These are phyloP conservation scores for Phataginus tricuspis DNA, from an alignment of 2,797 vertebrate species.

Conservation along the genomic window DNA sequence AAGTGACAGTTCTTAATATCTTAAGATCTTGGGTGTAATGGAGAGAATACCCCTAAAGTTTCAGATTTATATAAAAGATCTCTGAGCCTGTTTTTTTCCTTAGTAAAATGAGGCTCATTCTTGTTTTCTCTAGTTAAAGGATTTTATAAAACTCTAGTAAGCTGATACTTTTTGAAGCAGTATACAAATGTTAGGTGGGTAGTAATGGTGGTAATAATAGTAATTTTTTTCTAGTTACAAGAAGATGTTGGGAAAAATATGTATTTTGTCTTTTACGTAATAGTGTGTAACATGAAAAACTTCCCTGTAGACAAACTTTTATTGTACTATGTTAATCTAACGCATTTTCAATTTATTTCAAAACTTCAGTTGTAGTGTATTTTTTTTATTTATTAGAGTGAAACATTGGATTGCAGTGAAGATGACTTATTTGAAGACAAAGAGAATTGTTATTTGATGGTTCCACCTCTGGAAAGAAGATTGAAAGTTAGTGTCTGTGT, in stretches of 20 bases:
- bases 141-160: slow-evolving; percentile 17
- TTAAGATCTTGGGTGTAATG: slow-evolving; percentile 46
- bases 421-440: slow-evolving; percentile 71
- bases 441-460: slow-evolving; percentile 87
- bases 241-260: background rate
- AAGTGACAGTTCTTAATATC: slow-evolving; percentile 32
- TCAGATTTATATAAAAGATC: background rate
- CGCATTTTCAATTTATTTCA: slow-evolving; percentile 46
- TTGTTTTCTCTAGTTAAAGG: background rate
- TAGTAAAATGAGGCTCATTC: slow-evolving; percentile 15
- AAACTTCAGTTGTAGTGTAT: slow-evolving; percentile 42
- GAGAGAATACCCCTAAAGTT: slow-evolving; percentile 16
- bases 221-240: slow-evolving; percentile 45
- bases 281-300: background rate
- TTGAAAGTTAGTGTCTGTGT: slow-evolving; percentile 89
- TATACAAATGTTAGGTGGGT: background rate
- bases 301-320: slow-evolving; percentile 30
- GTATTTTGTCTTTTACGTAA: slow-evolving; percentile 43
- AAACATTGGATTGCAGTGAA: slow-evolving; percentile 62
- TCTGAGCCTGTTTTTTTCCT: background rate
- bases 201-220: slow-evolving; percentile 2
- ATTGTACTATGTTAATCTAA: slow-evolving; percentile 35
- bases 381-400: slow-evolving; percentile 83
- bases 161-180: slow-evolving; percentile 26
- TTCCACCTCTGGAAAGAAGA: slow-evolving; percentile 92